phyloP scores from a whole-genome alignment of 2,888 invertebrate genomes.

The Protonemura montana region DNA sequence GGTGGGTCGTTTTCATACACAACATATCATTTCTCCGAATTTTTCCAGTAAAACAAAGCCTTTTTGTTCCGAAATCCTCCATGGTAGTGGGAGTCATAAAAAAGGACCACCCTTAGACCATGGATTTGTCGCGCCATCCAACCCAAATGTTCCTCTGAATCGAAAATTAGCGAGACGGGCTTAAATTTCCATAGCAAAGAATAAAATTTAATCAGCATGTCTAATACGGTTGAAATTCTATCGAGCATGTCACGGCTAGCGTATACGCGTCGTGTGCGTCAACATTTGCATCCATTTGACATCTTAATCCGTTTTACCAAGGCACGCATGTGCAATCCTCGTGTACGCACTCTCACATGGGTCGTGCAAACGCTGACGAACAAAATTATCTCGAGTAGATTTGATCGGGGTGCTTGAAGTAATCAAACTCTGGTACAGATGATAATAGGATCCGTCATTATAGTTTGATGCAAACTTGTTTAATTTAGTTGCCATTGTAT shows the following conservation, averaged over 20 bases:
- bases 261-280: conserved; percentile 47
- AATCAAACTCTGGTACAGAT: neutral
- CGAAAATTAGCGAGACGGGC: conserved; percentile 15
- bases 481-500: neutral
- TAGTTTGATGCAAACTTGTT: neutral
- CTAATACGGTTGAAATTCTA: conserved; percentile 41
- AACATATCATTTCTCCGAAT: neutral
- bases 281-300: conserved; percentile 48
- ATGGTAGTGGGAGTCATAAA: neutral
- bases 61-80: neutral
- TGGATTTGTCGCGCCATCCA: neutral
- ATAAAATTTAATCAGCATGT: conserved; percentile 21
- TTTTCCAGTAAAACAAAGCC: neutral
- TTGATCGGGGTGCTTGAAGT: neutral
- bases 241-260: conserved; percentile 22
- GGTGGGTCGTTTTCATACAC: neutral
- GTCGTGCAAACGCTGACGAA: neutral
- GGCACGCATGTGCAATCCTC: neutral
- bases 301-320: conserved; percentile 41
- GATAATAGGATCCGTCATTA: neutral
- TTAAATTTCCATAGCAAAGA: conserved; percentile 32
- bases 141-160: neutral
- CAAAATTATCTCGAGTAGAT: neutral
- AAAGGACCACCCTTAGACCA: neutral
- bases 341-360: neutral